These are phyloP conservation scores for Stichopus horrens DNA, from an alignment of 53 echinoderm and acorn worm genomes.

Conservation along the genomic window DNA sequence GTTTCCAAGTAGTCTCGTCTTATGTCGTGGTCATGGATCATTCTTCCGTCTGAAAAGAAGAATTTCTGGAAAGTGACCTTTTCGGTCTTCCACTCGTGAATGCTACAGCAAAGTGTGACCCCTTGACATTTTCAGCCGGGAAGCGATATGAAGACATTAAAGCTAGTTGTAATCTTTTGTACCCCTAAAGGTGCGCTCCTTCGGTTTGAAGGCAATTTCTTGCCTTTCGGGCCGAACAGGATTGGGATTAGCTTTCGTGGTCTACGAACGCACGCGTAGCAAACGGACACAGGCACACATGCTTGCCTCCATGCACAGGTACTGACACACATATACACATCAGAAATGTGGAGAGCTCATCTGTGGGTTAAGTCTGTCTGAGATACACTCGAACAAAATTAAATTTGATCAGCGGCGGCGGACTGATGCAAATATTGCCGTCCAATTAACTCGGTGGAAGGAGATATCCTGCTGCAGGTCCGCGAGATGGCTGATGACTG, in stretches of 20 bases:
- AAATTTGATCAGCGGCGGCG: conserved; percentile 35
- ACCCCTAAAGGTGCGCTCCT: conserved; percentile 12
- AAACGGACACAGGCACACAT: no score
- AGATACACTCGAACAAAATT: conserved; percentile 18
- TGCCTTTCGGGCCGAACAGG: not conserved
- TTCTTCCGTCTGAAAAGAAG: no score
- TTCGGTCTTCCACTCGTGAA: no score
- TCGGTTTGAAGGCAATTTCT: not conserved
- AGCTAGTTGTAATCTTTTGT: not conserved
- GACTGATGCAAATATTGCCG: conserved; percentile 40
- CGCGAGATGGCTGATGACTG: not conserved
- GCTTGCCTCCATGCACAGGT: no score
- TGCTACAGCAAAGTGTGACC: not conserved
- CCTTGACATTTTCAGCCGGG: conserved; percentile 20
- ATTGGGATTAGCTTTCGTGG: not conserved
- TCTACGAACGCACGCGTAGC: no score
- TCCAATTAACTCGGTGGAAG: conserved; percentile 32
- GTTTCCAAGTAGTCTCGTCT: no score
- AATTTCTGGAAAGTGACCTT: no score
- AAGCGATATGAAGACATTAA: not conserved
- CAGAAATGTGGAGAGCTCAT: conserved; percentile 15
- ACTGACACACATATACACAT: not conserved
- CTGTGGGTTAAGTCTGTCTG: conserved; percentile 2
- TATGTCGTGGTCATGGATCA: no score
- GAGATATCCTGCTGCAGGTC: conserved; percentile 12